Base-by-base conservation (phyloP, 2,888 invertebrate genomes). In the Monopis laevigella region DNA sequence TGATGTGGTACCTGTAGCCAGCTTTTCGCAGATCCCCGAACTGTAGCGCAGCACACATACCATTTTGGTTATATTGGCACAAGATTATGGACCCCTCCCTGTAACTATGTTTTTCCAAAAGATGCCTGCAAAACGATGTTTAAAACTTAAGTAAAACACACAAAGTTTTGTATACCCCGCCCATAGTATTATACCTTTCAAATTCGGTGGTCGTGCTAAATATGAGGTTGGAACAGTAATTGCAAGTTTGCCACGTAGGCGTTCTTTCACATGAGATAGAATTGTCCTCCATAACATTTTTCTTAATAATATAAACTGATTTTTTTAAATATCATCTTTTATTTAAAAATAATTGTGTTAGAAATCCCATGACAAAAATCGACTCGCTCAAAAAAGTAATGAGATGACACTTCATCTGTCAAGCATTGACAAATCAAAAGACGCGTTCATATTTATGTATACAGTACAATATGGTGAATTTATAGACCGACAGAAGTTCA, bases 1-100 rank as follows among this genome's bases (percentile, higher is more conserved):
- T 82, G 40, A 94, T 89, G 65, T 96, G 95, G 51, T 89, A 88
- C 70, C 92, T 88, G 65, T 95, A 96, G 59, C 96, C 95, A 43
- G 88, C 86, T 69, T 92, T 93, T 47, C 89, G 89, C 45, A 95
- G 90, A 51, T 94, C 94, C 62, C 94, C 94, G 56, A 93, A 82
- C n/a, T 94, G 94, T 49, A 94, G 73, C 43, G 92, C 90, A 39
- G 88, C 87, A 65, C 95, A 96, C 34, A 94, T 90, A 41, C 88
- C 88, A 72, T 94, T 93, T 58, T 88, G 87, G 29, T 93, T 95
- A 83, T 94, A 96, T 55, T 89, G 89, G 62, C 94, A 94, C 10
- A 93, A 87, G 61, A 86, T 90, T 12, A 93, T 91, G 18, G 93
- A 92, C 42, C 94, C 93, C 72, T 94, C 93, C 54, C 86, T 87